phyloP scores from a whole-genome alignment of 2,797 vertebrate genomes.

The Myoxocephalus aenaeus region DNA sequence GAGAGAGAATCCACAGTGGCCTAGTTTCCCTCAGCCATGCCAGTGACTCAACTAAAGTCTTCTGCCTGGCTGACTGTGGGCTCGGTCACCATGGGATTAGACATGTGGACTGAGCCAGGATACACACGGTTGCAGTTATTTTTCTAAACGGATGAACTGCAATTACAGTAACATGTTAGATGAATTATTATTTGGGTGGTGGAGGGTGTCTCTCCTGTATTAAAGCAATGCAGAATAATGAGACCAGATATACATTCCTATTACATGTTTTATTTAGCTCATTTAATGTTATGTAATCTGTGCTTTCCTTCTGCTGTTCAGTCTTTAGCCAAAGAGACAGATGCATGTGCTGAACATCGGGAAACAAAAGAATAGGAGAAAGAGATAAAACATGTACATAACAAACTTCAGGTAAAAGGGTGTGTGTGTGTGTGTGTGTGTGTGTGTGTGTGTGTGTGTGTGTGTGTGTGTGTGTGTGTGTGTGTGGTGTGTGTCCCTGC shows the following conservation, averaged over 20 bases:
- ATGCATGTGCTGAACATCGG: not conserved
- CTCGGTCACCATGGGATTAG: slow-evolving; percentile 63
- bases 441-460: no score
- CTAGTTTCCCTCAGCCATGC: slow-evolving; percentile 75
- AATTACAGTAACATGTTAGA: slow-evolving; percentile 51
- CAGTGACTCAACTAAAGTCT: slow-evolving; percentile 79
- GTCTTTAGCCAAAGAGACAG: not conserved
- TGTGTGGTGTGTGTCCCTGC: not conserved
- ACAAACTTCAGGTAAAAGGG: not conserved
- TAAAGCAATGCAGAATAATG: slow-evolving; percentile 1
- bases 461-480: no score
- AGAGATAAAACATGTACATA: not conserved
- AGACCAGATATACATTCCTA: not conserved
- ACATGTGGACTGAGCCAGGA: slow-evolving; percentile 59
- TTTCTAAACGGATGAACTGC: slow-evolving; percentile 44
- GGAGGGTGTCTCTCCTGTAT: not conserved
- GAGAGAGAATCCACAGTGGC: slow-evolving; percentile 66
- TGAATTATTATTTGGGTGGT: slow-evolving; percentile 10
- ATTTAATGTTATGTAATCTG: not conserved
- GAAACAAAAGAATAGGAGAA: not conserved
- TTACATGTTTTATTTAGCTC: not conserved
- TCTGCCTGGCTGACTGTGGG: slow-evolving; percentile 76
- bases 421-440: no score
- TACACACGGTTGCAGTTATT: slow-evolving; percentile 50
- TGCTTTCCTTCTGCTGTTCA: not conserved